A percentile compares a stretch with the other conserved stretches of the same genome.
Conservation (phyloP, 2,888 invertebrate species). For the Chymomyza amoena region DNA sequence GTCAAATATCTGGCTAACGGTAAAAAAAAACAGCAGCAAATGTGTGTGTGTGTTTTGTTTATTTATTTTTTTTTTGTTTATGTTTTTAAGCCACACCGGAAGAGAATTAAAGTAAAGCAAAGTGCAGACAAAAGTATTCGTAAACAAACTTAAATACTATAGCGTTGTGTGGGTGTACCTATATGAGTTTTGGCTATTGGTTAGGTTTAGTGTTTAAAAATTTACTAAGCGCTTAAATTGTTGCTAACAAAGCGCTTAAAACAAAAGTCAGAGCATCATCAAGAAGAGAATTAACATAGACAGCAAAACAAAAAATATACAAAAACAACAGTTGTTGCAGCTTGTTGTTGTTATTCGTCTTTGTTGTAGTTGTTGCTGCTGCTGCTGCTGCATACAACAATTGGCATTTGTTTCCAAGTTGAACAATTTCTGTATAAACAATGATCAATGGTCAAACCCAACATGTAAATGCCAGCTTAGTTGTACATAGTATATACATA, state of each 20-base stretch:
- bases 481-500: no score
- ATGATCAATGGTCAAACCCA: neutral
- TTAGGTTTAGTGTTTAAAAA: conserved; percentile 25
- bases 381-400: neutral
- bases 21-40: conserved; percentile 39
- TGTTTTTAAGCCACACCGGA: conserved; percentile 35
- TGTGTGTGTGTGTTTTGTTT: conserved; percentile 15
- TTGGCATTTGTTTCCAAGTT: neutral
- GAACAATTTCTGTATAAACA: neutral
- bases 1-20: conserved; percentile 8
- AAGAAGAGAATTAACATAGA: neutral
- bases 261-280: neutral
- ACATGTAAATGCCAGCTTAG: neutral
- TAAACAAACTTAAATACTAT: conserved; percentile 13
- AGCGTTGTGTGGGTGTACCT: conserved; percentile 37
- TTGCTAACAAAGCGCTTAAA: conserved; percentile 2
- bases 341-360: neutral
- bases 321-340: conserved; percentile 7
- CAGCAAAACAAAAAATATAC: conserved; percentile 27
- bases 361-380: neutral
- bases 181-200: conserved; percentile 12
- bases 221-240: conserved; percentile 27
- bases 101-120: conserved; percentile 44
- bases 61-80: conserved; percentile 12
- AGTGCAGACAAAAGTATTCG: conserved; percentile 26